Percentiles rank a stretch among this genome's conserved stretches.
These are phyloP conservation scores for Clarias macrocephalus DNA, from an alignment of 2,113 vertebrate species.

Conservation along the genomic window DNA sequence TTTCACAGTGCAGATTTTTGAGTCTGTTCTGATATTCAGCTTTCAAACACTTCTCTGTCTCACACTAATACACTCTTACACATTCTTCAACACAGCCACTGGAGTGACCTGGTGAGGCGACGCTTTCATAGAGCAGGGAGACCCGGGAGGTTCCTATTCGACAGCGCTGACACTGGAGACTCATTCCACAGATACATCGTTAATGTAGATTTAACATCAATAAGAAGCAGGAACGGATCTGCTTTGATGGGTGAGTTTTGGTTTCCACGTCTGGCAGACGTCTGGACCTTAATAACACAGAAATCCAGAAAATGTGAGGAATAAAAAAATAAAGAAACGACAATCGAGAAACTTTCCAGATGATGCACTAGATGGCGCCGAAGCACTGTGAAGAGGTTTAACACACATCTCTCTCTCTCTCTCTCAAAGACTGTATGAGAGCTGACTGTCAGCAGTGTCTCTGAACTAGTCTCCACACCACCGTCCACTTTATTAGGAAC, in stretches of 20 bases:
- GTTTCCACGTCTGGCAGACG: neutral
- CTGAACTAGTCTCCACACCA: neutral
- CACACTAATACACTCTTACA: too few relatives aligned
- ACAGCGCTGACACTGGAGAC: neutral
- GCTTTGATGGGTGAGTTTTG: neutral
- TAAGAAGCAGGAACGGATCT: neutral
- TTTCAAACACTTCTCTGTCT: neutral
- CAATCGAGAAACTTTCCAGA: neutral
- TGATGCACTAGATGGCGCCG: constrained; percentile 49
- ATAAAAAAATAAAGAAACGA: neutral
- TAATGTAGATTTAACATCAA: too few relatives aligned
- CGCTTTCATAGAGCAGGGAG: neutral
- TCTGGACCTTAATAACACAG: neutral
- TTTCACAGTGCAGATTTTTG: neutral
- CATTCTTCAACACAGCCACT: neutral
- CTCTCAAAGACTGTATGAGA: neutral
- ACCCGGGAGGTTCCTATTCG: neutral
- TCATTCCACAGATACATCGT: neutral
- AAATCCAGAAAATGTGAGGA: neutral
- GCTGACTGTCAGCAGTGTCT: neutral
- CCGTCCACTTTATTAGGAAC: neutral
- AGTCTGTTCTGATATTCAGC: neutral
- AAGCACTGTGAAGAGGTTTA: constrained; percentile 3
- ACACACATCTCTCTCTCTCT: neutral
- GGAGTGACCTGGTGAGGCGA: neutral